Evolutionary conservation across 2,797 vertebrate genomes (phyloP).

Genomic region (Paedocypris micromegethes): DNA sequence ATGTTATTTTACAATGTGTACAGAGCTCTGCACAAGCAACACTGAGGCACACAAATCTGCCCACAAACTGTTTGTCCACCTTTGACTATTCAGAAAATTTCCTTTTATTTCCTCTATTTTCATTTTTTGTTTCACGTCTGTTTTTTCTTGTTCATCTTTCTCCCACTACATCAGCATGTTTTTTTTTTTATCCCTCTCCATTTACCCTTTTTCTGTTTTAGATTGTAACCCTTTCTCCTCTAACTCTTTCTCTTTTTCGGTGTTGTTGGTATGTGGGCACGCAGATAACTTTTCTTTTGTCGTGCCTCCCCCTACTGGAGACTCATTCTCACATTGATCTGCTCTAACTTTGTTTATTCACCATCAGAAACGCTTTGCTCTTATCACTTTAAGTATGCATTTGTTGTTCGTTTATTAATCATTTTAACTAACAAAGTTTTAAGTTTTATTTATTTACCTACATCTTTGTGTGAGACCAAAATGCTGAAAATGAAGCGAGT

Average conservation of each 20-base stretch:
- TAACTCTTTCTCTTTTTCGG: conserved; percentile 20
- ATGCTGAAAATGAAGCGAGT: no score
- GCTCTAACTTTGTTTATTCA: conserved; percentile 16
- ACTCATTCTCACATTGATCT: conserved; percentile 37
- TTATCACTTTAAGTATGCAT: background rate
- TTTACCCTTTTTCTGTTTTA: background rate
- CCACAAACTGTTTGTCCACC: conserved; percentile 35
- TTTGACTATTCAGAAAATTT: conserved; percentile 31
- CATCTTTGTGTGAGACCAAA: no score
- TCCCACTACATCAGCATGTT: no score
- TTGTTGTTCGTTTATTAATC: no score
- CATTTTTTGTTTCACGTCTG: background rate
- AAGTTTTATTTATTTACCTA: no score
- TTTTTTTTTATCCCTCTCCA: no score
- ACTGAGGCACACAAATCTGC: conserved; percentile 19
- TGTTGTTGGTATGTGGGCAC: conserved; percentile 25
- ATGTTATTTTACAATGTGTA: conserved; percentile 48
- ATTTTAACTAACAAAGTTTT: no score
- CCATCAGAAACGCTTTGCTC: conserved; percentile 24
- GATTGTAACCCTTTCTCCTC: conserved; percentile 10
- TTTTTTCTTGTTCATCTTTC: no score
- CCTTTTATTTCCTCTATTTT: conserved; percentile 5
- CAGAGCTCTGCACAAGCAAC: conserved; percentile 26
- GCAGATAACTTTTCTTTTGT: conserved; percentile 63
- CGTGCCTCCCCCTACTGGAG: conserved; percentile 76